phyloP scores from a whole-genome alignment of 2,113 vertebrate genomes.

The Antechinus stuartii region DNA sequence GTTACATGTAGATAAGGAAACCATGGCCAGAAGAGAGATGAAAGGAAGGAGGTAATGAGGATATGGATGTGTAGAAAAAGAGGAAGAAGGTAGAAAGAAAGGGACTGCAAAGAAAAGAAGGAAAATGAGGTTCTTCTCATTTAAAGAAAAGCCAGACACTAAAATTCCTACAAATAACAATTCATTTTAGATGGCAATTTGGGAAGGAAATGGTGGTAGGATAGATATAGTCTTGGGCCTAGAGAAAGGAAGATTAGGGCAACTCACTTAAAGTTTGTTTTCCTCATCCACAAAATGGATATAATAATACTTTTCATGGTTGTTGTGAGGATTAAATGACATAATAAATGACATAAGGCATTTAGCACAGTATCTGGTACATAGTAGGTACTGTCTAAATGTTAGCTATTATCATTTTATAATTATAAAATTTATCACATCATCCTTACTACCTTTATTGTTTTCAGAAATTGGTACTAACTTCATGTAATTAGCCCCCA shows the following conservation, averaged over 20 bases:
- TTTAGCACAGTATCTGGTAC: background rate
- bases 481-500: background rate
- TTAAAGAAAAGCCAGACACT: background rate
- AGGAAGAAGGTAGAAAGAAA: background rate
- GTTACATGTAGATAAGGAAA: background rate
- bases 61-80: background rate
- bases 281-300: background rate
- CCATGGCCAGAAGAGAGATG: background rate
- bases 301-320: background rate
- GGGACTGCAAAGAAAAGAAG: background rate
- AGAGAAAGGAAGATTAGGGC: background rate
- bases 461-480: background rate
- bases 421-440: background rate
- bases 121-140: background rate
- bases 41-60: background rate
- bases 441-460: background rate
- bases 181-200: background rate
- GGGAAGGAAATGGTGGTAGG: background rate
- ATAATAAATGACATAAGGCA: background rate
- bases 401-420: background rate
- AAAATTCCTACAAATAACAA: background rate
- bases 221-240: background rate
- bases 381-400: background rate
- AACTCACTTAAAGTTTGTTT: background rate
- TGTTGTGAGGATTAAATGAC: background rate